These are phyloP conservation scores for Drosophila jambulina DNA, from an alignment of 1,140 invertebrate genomes.

Conservation along the genomic window DNA sequence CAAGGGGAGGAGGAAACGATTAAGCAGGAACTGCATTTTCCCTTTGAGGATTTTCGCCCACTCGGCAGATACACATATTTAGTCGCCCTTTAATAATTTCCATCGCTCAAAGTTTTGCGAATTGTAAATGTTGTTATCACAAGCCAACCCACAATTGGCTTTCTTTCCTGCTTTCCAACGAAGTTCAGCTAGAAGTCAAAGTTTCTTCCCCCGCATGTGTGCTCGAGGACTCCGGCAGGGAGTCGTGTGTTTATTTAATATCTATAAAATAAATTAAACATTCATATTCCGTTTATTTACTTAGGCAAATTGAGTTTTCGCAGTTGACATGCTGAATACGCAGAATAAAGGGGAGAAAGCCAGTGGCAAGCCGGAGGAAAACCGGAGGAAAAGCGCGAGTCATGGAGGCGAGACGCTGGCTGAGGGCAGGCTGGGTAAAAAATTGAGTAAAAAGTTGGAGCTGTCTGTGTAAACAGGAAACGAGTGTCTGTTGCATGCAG, in stretches of 20 bases:
- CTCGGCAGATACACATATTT: not conserved
- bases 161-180: slow-evolving; percentile 18
- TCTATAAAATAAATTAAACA: slow-evolving; percentile 83
- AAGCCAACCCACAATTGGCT: slow-evolving; percentile 54
- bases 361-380: slow-evolving; percentile 14
- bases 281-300: slow-evolving; percentile 83
- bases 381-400: slow-evolving; percentile 51
- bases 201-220: slow-evolving; percentile 35
- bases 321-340: slow-evolving; percentile 76
- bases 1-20: not conserved
- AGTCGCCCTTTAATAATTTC: slow-evolving; percentile 20
- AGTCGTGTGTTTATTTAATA: slow-evolving; percentile 78
- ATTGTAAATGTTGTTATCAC: slow-evolving; percentile 67
- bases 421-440: slow-evolving; percentile 7
- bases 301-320: slow-evolving; percentile 82
- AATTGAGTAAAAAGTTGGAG: slow-evolving; percentile 22
- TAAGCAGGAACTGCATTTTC: slow-evolving; percentile 25
- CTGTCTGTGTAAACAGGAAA: slow-evolving; percentile 70
- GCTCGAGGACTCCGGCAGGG: slow-evolving; percentile 28
- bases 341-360: slow-evolving; percentile 45
- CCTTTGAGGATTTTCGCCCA: slow-evolving; percentile 2
- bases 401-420: slow-evolving; percentile 11
- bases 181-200: slow-evolving; percentile 55
- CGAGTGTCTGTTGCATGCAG: slow-evolving; percentile 77
- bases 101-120: slow-evolving; percentile 36